These are phyloP conservation scores for Ormyrus rosae DNA, from an alignment of 2,888 invertebrate species.

Conservation along the genomic window DNA sequence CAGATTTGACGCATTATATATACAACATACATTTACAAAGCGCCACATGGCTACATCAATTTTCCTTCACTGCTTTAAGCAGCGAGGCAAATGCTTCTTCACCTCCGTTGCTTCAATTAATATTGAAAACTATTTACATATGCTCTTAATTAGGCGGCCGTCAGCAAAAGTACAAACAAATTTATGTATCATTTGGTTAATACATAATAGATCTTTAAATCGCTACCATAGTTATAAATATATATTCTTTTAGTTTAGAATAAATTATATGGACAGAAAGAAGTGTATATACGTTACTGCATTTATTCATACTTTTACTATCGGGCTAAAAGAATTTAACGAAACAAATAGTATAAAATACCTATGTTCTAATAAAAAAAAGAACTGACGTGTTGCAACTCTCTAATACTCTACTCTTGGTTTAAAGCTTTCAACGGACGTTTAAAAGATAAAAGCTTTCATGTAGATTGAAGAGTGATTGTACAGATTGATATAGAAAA, in stretches of 20 bases:
- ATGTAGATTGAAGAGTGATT: slow-evolving; percentile 25
- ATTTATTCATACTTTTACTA: slow-evolving; percentile 24
- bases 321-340: slow-evolving; percentile 42
- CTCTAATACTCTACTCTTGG: slow-evolving; percentile 53
- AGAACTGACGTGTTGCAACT: slow-evolving; percentile 3
- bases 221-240: background rate
- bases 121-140: slow-evolving; percentile 53
- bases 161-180: slow-evolving; percentile 36
- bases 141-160: slow-evolving; percentile 13
- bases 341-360: slow-evolving; percentile 53
- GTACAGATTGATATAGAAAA: slow-evolving; percentile 27
- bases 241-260: background rate
- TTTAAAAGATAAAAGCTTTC: slow-evolving; percentile 14
- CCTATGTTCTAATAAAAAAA: slow-evolving; percentile 35
- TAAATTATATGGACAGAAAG: background rate
- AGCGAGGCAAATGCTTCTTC: slow-evolving; percentile 1
- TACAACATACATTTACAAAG: slow-evolving; percentile 55
- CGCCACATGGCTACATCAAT: slow-evolving; percentile 51
- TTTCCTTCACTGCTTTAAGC: background rate
- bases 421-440: slow-evolving; percentile 53
- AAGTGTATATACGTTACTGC: background rate
- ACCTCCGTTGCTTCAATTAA: slow-evolving; percentile 21
- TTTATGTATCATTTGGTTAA: background rate
- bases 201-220: background rate
- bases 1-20: slow-evolving; percentile 49